Evolutionary conservation across 92 coral and sea anemone species (phyloP).

Genomic region (Phenganax stokvisi): DNA sequence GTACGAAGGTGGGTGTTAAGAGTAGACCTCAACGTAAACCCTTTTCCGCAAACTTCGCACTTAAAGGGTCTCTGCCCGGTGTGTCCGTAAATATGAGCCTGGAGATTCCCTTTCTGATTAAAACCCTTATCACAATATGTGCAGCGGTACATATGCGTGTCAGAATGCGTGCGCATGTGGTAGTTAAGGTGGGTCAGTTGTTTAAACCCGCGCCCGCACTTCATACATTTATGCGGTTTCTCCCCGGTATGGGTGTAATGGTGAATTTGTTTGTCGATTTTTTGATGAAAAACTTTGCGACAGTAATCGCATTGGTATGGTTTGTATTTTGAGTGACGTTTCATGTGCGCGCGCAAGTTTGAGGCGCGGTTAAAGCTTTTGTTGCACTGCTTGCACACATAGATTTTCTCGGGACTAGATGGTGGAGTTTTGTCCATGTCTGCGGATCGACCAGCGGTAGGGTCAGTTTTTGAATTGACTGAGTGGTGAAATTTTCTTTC

Average conservation of each 20-base stretch:
- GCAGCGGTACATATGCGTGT: constrained; percentile 73
- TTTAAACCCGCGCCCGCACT: constrained; percentile 98
- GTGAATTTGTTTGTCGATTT: constrained; percentile 97
- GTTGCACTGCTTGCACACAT: constrained; percentile 95
- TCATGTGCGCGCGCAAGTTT: constrained; percentile 96
- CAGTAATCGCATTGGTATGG: constrained; percentile 94
- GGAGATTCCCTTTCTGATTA: constrained; percentile 92
- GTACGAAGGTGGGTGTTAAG: constrained; percentile 94
- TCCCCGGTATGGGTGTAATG: constrained; percentile 98
- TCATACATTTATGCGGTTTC: constrained; percentile 84
- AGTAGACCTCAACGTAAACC: constrained; percentile 88
- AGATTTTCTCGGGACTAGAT: constrained; percentile 54
- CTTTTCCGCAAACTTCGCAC: constrained; percentile 74
- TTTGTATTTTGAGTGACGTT: constrained; percentile 89
- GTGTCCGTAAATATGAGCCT: constrained; percentile 95
- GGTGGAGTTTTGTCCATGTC: background rate
- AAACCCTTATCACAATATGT: constrained; percentile 82
- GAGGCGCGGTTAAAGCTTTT: constrained; percentile 97
- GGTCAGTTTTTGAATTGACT: background rate
- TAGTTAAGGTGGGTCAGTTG: constrained; percentile 92
- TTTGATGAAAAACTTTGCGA: constrained; percentile 92
- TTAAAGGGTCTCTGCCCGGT: constrained; percentile 96
- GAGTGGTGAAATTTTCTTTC: too few relatives aligned
- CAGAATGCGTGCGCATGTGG: constrained; percentile 95
- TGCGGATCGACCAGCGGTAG: background rate